Evolutionary conservation across 2,113 vertebrate genomes (phyloP), one percentile per base, ranked within the genome.

Genomic region (Vulpes lagopus): DNA sequence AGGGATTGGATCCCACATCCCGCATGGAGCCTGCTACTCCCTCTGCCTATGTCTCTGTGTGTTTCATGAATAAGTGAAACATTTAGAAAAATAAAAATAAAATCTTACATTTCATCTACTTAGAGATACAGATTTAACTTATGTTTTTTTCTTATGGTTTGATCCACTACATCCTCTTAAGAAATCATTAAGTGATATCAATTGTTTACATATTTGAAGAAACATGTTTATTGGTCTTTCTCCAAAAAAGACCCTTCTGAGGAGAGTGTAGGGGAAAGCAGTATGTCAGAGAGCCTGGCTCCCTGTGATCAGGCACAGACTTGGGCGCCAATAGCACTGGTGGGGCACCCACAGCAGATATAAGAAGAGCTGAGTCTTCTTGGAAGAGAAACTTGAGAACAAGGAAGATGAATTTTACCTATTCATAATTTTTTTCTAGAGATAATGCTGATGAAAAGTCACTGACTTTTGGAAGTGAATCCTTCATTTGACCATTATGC

Each of bases 131-230:
- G 8, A 67, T 89, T 94, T 88, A 91, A 55, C 0, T 38, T n/a
- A 53, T 11, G 11, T 27, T 60, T 95, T 14, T 65, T 12, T 35
- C 65, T 87, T 93, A 83, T 67, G 1, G 0, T 71, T 91, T 74
- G 5, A 81, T 81, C 11, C 11, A 80, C 3, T 65, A 32, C 8
- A 55, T 67, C 64, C 17, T 0, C 14, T 89, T 91, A 55, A 65
- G 25, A 89, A 85, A 89, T 51, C 30, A 32, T 82, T 71, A 35
- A 86, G 12, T 43, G 35, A 30, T 57, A 35, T 53, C 11, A 92
- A 8, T 83, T 90, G 89, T 76, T 91, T 91, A 38, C 4, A 81
- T 38, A 55, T 65, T 86, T 94, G n/a, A 76, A 86, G 19, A 81
- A 64, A 80, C n/a, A 35, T 55, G 0, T 43, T 85, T 32, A 27